Evolutionary conservation across 2,797 vertebrate genomes (phyloP), one percentile per base, ranked within the genome.

Genomic region (Psittacula derbiana): DNA sequence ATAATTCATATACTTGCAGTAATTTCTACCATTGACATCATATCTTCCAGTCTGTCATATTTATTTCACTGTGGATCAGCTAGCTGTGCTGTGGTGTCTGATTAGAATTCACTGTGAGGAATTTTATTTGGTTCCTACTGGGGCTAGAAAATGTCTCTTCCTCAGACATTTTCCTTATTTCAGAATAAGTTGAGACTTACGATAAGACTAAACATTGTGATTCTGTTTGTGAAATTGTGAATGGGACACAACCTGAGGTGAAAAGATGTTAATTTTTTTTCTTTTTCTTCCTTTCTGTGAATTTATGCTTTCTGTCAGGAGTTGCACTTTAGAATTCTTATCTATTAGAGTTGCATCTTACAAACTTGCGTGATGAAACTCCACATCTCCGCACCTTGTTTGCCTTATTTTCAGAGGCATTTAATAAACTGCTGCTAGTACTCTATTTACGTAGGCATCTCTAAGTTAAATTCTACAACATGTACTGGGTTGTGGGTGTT

Each of bases 11-110:
- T 82, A 62, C 78, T 93, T 79, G 80, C 18, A 28, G 76, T 88
- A 93, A 80, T 96, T 94, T 95, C 76, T 93, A 44, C 60, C 52
- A 18, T 17, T 95, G 95, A 76, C 86, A 90, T 84, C 12, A 2
- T 92, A 94, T 92, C 92, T 86, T 86, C 73, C 57, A 55, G 60
- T 66, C 82, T 95, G 86, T 96, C 93, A 75, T 84, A 79, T 8
- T 93, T 78, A 58, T 94, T 96, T 95, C 1, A 0, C 65, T 91
- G 65, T 86, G 92, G 74, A 94, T 93, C 84, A 91, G 65, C 81
- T 90, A 72, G 43, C 93, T 90, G 40, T 90, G 86, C 91, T 92
- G 73, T 94, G 50, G n/a, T 70, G 76, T 75, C 91, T 90, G 89
- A 95, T 92, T 73, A 93, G 82, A 92, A 86, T 83, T 95, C 90